Conservation (phyloP, 2,797 vertebrate species). For the Macropus fuliginosus region DNA sequence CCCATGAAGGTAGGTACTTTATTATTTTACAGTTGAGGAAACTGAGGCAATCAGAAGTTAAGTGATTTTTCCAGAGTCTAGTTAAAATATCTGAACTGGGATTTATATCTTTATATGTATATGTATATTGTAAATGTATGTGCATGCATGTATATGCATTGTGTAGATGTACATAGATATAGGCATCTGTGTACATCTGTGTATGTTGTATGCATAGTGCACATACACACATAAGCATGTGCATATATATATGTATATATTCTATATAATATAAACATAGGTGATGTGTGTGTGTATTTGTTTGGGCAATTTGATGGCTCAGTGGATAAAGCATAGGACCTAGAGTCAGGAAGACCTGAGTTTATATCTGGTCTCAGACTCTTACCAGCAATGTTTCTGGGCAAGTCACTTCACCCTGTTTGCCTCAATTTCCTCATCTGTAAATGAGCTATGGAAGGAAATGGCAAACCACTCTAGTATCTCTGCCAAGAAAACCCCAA, state of each 20-base stretch:
- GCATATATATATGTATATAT: too few relatives aligned
- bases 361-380: neutral
- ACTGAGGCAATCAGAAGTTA: neutral
- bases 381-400: too few relatives aligned
- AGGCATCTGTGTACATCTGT: too few relatives aligned
- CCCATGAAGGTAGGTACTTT: neutral
- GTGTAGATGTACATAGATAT: too few relatives aligned
- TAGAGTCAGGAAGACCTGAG: neutral
- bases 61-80: neutral
- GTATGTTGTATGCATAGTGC: too few relatives aligned
- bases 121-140: neutral
- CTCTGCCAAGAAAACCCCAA: neutral
- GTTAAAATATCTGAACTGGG: neutral
- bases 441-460: neutral
- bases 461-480: neutral
- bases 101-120: neutral
- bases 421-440: neutral
- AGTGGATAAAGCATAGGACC: neutral
- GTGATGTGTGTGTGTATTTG: too few relatives aligned
- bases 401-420: neutral
- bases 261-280: too few relatives aligned
- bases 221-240: too few relatives aligned
- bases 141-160: too few relatives aligned
- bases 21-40: neutral
- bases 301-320: neutral